Base-by-base conservation (phyloP, 1,140 invertebrate species). In the Muscidifurax raptorellus region DNA sequence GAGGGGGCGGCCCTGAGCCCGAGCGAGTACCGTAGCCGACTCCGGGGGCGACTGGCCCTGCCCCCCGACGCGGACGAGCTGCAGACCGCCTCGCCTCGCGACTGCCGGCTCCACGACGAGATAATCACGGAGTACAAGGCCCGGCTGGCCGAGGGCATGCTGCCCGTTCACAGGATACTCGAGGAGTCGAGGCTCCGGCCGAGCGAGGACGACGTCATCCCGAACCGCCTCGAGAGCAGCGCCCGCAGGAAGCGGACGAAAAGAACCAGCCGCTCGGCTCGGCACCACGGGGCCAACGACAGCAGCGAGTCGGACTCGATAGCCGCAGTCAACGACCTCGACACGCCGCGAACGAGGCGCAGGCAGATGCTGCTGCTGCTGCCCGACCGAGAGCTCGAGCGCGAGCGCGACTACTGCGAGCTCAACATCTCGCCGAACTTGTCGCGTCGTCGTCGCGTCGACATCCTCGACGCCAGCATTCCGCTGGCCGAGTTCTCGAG, bases 111-210 rank as follows among this genome's bases (percentile, higher is more conserved):
- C 10, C 90, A 91, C 77, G 89, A 91, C 30, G 89, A 91, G 86
- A 91, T 91, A 25, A 91, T 91, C 52, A 87, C 79, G 27, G 90
- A 91, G 78, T 92, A 91, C 52, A 91, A 90, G 79, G 88, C 90
- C 6, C 88, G 89, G 71, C 75, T 92, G 15, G 88, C 85, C 25
- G 92, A 93, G 79, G 91, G 92, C 12, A 85, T 92, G 85, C 83
- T 93, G 32, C 92, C 92, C 47, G 91, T 93, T 69, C 91, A 91
- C 40, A 89, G 90, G 59, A 89, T 93, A 27, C 84, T 93, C 18
- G 90, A 92, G 72, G 92, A 93, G 30, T 93, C 92, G 6, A 87
- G 90, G 47, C 84, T 91, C 0, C 85, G 91, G 18, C 89, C 92
- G 0, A 92, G 92, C 86, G 90, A 91, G 40, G 36, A 6, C 27